Percentiles rank a stretch among this genome's conserved stretches.
These are phyloP conservation scores for Neelides sp. DNA, from an alignment of 1,140 invertebrate genomes.

Conservation along the genomic window DNA sequence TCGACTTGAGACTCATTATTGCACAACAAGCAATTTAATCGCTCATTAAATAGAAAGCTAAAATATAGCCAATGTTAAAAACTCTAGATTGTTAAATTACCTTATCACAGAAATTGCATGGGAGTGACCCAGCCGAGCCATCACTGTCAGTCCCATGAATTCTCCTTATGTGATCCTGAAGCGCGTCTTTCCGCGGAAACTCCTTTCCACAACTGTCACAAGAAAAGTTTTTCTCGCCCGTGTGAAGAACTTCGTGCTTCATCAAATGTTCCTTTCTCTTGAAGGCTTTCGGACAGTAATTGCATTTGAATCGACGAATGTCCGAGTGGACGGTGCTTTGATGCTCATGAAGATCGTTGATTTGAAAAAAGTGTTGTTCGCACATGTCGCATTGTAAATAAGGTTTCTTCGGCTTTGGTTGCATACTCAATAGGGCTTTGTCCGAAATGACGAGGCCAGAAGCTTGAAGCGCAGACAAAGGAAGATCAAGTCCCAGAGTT, in stretches of 20 bases:
- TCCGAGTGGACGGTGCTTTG: slow-evolving; percentile 20
- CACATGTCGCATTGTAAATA: slow-evolving; percentile 28
- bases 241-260: slow-evolving; percentile 25
- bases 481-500: background rate
- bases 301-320: slow-evolving; percentile 23
- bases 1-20: too few relatives aligned
- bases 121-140: background rate
- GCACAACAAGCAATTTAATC: too few relatives aligned
- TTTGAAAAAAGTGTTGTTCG: slow-evolving; percentile 12
- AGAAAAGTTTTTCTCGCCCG: slow-evolving; percentile 21
- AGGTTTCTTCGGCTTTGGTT: slow-evolving; percentile 28
- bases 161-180: slow-evolving; percentile 25
- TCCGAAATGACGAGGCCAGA: slow-evolving; percentile 12
- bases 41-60: too few relatives aligned
- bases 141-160: slow-evolving; percentile 14
- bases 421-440: slow-evolving; percentile 22
- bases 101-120: slow-evolving; percentile 28
- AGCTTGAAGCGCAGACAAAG: background rate
- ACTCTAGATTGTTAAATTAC: background rate
- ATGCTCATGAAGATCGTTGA: slow-evolving; percentile 21
- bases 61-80: too few relatives aligned
- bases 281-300: slow-evolving; percentile 20
- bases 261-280: slow-evolving; percentile 26
- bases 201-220: slow-evolving; percentile 21
- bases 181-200: slow-evolving; percentile 21